These are phyloP conservation scores for Sesamia nonagrioides DNA, from an alignment of 1,140 invertebrate species.

Conservation along the genomic window DNA sequence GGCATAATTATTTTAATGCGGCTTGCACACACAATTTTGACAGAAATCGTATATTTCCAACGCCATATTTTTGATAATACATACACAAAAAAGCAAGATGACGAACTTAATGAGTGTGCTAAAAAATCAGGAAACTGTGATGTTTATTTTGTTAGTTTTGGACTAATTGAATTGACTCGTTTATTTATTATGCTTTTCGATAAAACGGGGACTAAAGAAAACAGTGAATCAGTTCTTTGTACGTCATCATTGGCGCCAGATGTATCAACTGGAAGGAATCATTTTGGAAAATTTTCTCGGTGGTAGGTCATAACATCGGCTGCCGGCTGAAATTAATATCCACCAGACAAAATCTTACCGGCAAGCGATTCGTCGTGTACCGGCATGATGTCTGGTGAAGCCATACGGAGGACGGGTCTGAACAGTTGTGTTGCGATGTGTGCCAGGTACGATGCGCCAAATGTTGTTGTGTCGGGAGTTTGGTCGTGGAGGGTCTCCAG, in stretches of 20 bases:
- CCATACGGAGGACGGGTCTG: too few species aligned
- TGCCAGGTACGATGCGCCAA: too few species aligned
- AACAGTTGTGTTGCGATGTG: too few species aligned
- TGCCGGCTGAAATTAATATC: too few species aligned
- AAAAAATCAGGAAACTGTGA: conserved; percentile 1
- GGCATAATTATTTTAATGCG: conserved; percentile 60
- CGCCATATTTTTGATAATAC: conserved; percentile 19
- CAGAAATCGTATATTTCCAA: conserved; percentile 27
- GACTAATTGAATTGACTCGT: not conserved
- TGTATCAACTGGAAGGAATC: not conserved
- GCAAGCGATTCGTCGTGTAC: too few species aligned
- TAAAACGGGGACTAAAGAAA: not conserved
- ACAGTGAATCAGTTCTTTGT: not conserved
- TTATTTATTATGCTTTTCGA: not conserved
- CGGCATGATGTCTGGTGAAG: too few species aligned
- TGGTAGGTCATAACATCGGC: too few species aligned
- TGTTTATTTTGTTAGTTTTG: not conserved
- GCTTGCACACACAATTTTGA: conserved; percentile 44
- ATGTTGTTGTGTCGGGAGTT: too few species aligned
- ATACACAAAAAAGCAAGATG: not conserved
- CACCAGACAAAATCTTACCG: too few species aligned
- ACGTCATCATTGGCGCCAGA: not conserved
- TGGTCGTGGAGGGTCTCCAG: too few species aligned
- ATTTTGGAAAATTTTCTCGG: too few species aligned
- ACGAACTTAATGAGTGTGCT: not conserved